Conservation (phyloP, 2,113 vertebrate species). For the Indicator maculatus region DNA sequence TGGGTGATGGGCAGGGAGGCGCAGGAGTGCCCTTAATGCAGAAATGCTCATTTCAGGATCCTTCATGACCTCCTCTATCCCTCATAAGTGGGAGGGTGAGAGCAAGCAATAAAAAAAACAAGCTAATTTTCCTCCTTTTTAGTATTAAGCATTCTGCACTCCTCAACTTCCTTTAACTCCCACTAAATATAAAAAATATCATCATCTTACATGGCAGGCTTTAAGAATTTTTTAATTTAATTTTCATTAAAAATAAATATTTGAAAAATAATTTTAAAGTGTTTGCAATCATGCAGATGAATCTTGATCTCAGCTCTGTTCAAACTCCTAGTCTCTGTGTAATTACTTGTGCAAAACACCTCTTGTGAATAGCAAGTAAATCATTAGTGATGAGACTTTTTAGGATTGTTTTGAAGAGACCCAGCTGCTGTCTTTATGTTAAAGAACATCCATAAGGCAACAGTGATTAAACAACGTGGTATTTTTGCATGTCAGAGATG, state of each 20-base stretch:
- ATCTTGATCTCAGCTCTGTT: conserved; percentile 37
- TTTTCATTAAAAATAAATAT: conserved; percentile 61
- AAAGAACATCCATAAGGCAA: conserved; percentile 47
- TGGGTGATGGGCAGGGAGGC: not conserved
- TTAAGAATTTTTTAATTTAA: conserved; percentile 32
- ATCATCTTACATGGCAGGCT: not conserved
- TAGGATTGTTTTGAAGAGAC: conserved; percentile 59
- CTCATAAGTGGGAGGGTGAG: not conserved
- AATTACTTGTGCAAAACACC: conserved; percentile 43
- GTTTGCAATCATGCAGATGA: conserved; percentile 64
- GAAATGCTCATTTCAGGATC: conserved; percentile 14
- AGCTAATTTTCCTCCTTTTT: not conserved
- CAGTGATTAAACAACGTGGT: conserved; percentile 49
- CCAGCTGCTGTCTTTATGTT: conserved; percentile 64
- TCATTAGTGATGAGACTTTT: conserved; percentile 54
- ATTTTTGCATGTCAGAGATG: conserved; percentile 42
- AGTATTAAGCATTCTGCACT: not conserved
- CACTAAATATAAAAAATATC: not conserved
- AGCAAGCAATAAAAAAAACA: not conserved
- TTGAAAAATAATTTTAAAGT: conserved; percentile 47
- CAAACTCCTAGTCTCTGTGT: conserved; percentile 15
- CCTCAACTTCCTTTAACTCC: conserved; percentile 34
- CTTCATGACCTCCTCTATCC: not conserved
- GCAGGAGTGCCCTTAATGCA: not conserved
- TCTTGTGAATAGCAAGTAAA: conserved; percentile 61